Percentiles rank a stretch among this genome's conserved stretches.
phyloP scores from a whole-genome alignment of 2,797 vertebrate genomes.

The Dermochelys coriacea region DNA sequence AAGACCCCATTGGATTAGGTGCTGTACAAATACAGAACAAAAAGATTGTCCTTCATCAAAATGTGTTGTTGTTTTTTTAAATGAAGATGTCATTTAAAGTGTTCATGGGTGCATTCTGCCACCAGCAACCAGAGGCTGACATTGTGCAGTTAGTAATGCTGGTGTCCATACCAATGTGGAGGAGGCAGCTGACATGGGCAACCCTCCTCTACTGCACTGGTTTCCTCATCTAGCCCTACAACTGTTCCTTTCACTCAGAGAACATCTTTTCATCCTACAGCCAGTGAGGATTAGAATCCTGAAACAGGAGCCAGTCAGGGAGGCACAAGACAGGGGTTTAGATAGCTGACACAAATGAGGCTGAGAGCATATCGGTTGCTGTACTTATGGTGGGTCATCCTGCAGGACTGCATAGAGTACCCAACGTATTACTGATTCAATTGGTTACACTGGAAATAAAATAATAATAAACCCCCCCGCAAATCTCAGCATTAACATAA shows the following conservation, averaged over 20 bases:
- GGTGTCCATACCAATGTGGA: not conserved
- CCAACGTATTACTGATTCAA: not conserved
- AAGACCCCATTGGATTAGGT: too few relatives aligned
- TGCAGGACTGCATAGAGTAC: fast-evolving
- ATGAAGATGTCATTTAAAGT: not conserved
- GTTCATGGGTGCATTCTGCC: not conserved
- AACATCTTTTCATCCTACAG: not conserved
- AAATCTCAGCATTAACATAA: not conserved
- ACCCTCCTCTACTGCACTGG: not conserved
- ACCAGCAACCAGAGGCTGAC: not conserved
- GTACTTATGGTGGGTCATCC: not conserved
- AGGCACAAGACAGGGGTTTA: fast-evolving
- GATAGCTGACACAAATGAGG: not conserved
- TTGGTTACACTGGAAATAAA: not conserved
- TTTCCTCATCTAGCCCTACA: not conserved
- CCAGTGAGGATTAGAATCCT: too few relatives aligned
- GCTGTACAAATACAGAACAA: too few relatives aligned
- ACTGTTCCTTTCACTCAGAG: not conserved
- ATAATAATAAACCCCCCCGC: not conserved
- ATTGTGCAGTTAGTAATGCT: not conserved
- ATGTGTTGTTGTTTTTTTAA: not conserved
- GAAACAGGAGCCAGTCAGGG: not conserved
- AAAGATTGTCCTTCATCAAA: not conserved
- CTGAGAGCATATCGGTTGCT: not conserved
- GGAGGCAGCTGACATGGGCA: not conserved